phyloP scores from a whole-genome alignment of 1,140 invertebrate species.

The Pseudomyrmex flavicornis region DNA sequence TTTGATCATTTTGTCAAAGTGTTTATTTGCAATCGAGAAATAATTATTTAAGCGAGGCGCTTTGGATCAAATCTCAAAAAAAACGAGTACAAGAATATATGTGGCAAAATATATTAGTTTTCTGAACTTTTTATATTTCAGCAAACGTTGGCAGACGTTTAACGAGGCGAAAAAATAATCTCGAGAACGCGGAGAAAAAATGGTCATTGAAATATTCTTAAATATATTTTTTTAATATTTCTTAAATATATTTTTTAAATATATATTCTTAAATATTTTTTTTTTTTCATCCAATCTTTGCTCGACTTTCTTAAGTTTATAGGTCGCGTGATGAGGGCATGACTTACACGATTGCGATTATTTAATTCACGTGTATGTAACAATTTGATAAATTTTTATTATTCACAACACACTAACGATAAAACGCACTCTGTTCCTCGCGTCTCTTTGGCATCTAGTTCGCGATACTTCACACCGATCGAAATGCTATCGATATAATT shows the following conservation, averaged over 20 bases:
- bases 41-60: neutral
- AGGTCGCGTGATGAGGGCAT: neutral
- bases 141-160: too few species aligned
- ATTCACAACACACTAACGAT: neutral
- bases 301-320: conserved; percentile 7
- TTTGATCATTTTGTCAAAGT: neutral
- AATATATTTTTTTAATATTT: neutral
- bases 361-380: neutral
- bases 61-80: too few species aligned
- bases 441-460: neutral
- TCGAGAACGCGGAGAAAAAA: neutral
- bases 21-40: neutral
- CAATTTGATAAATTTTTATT: neutral
- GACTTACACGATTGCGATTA: neutral
- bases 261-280: neutral
- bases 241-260: neutral
- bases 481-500: neutral
- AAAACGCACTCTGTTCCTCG: neutral
- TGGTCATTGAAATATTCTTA: neutral
- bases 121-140: too few species aligned
- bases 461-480: neutral
- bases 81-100: too few species aligned
- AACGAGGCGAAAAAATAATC: neutral
- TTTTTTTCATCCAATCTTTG: neutral
- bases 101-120: too few species aligned